Conservation (phyloP, 2,888 invertebrate species). For the Sussaba pulchella region DNA sequence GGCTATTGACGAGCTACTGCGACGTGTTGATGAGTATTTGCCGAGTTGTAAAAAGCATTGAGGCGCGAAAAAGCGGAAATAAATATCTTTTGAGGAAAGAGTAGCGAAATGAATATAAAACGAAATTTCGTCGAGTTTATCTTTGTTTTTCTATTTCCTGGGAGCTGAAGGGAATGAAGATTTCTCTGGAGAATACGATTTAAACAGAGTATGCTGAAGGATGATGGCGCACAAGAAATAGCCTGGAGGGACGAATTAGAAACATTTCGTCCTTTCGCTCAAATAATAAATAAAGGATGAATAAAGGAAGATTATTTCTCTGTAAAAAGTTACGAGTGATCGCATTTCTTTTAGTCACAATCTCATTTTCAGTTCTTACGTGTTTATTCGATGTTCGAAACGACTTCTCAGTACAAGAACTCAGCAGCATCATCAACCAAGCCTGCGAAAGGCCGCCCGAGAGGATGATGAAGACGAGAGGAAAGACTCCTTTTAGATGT, state of each 20-base stretch:
- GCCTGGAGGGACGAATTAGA: background rate
- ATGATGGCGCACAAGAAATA: slow-evolving; percentile 11
- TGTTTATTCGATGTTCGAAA: background rate
- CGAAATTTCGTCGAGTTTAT: slow-evolving; percentile 31
- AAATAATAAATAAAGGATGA: slow-evolving; percentile 45
- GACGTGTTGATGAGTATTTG: slow-evolving; percentile 45
- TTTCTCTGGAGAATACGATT: slow-evolving; percentile 16
- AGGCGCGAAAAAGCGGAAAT: slow-evolving; percentile 9
- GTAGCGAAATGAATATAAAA: slow-evolving; percentile 20
- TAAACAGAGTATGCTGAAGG: background rate
- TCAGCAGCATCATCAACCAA: background rate
- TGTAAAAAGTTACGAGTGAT: too few species aligned
- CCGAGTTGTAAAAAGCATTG: slow-evolving; percentile 39
- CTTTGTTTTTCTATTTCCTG: slow-evolving; percentile 18
- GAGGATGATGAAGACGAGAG: background rate
- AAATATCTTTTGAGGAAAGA: slow-evolving; percentile 16
- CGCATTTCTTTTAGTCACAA: background rate
- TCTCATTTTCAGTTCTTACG: slow-evolving; percentile 9
- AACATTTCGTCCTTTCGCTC: slow-evolving; percentile 2
- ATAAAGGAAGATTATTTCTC: slow-evolving; percentile 45
- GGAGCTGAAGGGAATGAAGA: background rate
- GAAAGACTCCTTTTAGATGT: slow-evolving; percentile 6
- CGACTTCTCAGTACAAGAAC: slow-evolving; percentile 1
- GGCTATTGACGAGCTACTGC: slow-evolving; percentile 55
- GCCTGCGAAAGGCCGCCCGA: background rate